Evolutionary conservation across 2,113 vertebrate genomes (phyloP).

Genomic region (Merops nubicus): DNA sequence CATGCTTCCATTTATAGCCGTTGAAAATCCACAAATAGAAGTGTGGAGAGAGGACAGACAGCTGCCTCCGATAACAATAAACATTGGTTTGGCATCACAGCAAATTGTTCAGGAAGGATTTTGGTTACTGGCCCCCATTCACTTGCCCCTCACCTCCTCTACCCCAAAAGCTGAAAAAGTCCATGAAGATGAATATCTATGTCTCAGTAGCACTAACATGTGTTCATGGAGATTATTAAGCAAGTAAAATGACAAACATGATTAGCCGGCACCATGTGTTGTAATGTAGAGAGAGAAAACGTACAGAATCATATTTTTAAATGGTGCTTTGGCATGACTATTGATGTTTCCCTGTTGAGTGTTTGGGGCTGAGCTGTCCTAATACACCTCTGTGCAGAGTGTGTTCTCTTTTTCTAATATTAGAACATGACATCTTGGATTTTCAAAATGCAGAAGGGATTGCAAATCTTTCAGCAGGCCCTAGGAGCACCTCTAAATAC

Average conservation of each 20-base stretch:
- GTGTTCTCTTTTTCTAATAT: neutral
- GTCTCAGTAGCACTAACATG: neutral
- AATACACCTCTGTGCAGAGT: neutral
- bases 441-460: neutral
- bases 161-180: neutral
- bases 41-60: conserved; percentile 78
- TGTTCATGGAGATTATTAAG: neutral
- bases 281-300: accelerated
- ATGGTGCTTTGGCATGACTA: neutral
- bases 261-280: neutral
- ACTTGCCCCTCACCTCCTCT: neutral
- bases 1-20: conserved; percentile 93
- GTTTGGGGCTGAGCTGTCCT: neutral
- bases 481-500: neutral
- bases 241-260: neutral
- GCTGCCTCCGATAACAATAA: conserved; percentile 83
- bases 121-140: conserved; percentile 2
- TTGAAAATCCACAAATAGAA: conserved; percentile 89
- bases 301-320: neutral
- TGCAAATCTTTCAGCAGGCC: neutral
- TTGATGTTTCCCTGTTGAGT: neutral
- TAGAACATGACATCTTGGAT: neutral
- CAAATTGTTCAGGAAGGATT: conserved; percentile 29
- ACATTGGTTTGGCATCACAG: conserved; percentile 58
- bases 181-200: neutral